phyloP scores from a whole-genome alignment of 1,140 invertebrate genomes.

The Calosoma granatense region DNA sequence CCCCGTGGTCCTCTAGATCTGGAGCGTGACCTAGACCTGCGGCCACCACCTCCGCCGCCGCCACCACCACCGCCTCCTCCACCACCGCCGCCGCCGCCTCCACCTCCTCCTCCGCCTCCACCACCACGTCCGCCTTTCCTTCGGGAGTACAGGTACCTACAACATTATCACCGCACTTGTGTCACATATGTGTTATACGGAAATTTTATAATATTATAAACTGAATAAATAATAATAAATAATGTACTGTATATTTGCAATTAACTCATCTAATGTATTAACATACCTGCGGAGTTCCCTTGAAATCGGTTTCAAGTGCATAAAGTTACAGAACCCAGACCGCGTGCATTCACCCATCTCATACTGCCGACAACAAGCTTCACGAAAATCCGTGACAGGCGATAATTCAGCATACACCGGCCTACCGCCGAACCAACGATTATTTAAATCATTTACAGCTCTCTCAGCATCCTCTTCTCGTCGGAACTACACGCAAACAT shows the following conservation, averaged over 20 bases:
- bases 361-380: constrained; percentile 98
- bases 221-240: not conserved
- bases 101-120: constrained; percentile 31
- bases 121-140: constrained; percentile 34
- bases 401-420: constrained; percentile 97
- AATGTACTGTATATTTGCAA: not conserved
- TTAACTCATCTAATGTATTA: no score
- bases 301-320: constrained; percentile 98
- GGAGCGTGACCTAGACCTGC: constrained; percentile 35
- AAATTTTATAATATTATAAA: not conserved
- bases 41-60: constrained; percentile 30
- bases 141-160: constrained; percentile 49
- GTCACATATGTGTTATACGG: not conserved
- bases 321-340: constrained; percentile 99
- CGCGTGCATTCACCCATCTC: constrained; percentile 98
- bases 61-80: constrained; percentile 28
- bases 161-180: constrained; percentile 32
- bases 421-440: constrained; percentile 97
- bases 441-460: constrained; percentile 92
- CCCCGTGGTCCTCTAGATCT: constrained; percentile 33
- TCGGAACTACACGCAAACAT: constrained; percentile 60
- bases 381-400: constrained; percentile 96
- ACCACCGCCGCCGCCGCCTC: constrained; percentile 31
- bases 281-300: constrained; percentile 74
- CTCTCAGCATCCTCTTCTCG: constrained; percentile 97